These are phyloP conservation scores for Takifugu flavidus DNA, from an alignment of 2,113 vertebrate species.

Conservation along the genomic window DNA sequence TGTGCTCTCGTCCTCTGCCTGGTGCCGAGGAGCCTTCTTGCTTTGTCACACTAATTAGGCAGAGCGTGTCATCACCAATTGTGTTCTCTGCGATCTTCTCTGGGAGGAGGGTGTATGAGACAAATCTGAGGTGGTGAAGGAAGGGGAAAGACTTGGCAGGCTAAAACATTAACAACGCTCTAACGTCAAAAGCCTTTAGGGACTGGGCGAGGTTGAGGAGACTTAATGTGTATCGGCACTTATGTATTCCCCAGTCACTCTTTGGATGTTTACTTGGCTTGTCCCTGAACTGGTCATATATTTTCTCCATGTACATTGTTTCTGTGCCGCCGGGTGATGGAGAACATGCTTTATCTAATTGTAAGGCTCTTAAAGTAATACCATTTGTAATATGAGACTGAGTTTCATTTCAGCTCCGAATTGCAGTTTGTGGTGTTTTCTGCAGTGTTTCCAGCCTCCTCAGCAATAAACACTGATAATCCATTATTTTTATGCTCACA, in stretches of 20 bases:
- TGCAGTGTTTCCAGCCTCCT: slow-evolving; percentile 16
- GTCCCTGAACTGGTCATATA: background rate
- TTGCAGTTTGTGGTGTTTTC: slow-evolving; percentile 27
- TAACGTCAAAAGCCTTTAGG: slow-evolving; percentile 38
- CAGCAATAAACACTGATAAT: slow-evolving; percentile 36
- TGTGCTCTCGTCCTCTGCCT: slow-evolving; percentile 54
- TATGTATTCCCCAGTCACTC: slow-evolving; percentile 15
- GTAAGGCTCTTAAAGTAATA: slow-evolving; percentile 24
- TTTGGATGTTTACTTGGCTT: slow-evolving; percentile 10
- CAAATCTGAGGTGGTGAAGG: slow-evolving; percentile 11
- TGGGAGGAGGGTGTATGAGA: slow-evolving; percentile 40
- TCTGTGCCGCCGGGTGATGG: background rate
- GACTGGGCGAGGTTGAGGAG: slow-evolving; percentile 24
- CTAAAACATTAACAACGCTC: slow-evolving; percentile 6
- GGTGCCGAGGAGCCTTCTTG: slow-evolving; percentile 50
- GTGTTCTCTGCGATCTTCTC: slow-evolving; percentile 33
- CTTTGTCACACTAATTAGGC: slow-evolving; percentile 72
- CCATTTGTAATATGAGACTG: slow-evolving; percentile 11
- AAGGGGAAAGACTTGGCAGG: slow-evolving; percentile 27
- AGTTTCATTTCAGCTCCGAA: slow-evolving; percentile 27
- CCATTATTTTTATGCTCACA: slow-evolving; percentile 39
- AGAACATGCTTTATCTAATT: slow-evolving; percentile 25
- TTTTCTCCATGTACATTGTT: slow-evolving; percentile 6
- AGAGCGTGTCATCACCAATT: slow-evolving; percentile 48
- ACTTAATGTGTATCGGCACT: slow-evolving; percentile 32